Evolutionary conservation across 2,113 vertebrate genomes (phyloP).

Genomic region (Lutjanus erythropterus): DNA sequence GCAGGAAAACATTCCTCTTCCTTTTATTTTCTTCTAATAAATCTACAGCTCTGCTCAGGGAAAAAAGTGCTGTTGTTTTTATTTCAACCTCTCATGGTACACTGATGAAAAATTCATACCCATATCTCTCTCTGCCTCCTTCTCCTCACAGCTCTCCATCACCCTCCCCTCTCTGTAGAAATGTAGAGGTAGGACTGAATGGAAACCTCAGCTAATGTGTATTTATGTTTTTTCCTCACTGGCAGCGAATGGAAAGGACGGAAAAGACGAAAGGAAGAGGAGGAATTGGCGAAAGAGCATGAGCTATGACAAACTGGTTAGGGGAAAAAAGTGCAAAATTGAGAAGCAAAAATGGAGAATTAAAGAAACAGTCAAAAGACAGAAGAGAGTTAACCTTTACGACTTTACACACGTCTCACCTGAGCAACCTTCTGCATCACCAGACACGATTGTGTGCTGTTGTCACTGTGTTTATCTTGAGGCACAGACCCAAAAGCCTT

Average conservation of each 20-base stretch:
- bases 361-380: not conserved
- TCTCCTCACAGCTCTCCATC: conserved; percentile 25
- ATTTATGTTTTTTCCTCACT: not conserved
- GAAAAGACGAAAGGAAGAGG: not conserved
- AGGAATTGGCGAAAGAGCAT: accelerated
- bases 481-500: not conserved
- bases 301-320: not conserved
- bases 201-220: conserved; percentile 9
- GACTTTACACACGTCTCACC: not conserved
- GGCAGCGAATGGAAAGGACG: not conserved
- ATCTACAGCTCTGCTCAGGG: conserved; percentile 28
- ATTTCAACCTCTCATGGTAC: conserved; percentile 55
- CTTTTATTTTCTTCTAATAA: conserved; percentile 32
- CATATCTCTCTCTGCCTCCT: conserved; percentile 3
- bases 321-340: too few species aligned
- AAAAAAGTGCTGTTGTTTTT: conserved; percentile 35
- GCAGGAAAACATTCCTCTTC: conserved; percentile 12
- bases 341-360: too few species aligned
- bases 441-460: conserved; percentile 9
- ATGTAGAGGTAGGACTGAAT: conserved; percentile 5
- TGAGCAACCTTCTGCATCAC: conserved; percentile 32
- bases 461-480: conserved; percentile 37
- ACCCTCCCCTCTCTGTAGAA: conserved; percentile 7
- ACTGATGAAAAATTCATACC: conserved; percentile 67
- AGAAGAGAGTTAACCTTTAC: not conserved